These are phyloP conservation scores for Acronicta aceris DNA, from an alignment of 2,888 invertebrate genomes.

Conservation along the genomic window DNA sequence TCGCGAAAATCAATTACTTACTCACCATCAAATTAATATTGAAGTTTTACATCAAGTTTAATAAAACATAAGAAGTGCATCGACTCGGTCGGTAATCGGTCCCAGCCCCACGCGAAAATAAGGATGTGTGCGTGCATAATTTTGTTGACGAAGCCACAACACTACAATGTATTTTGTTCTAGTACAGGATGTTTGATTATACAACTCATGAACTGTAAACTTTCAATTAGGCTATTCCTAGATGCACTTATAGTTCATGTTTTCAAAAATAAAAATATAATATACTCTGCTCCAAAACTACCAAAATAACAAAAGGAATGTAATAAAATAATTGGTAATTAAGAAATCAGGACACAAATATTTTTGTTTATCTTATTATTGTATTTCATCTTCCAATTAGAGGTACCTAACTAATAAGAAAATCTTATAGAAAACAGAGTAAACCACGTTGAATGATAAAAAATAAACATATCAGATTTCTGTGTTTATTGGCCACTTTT, in stretches of 20 bases:
- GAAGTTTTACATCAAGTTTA: no score
- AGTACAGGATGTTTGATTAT: constrained; percentile 63
- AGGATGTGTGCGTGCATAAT: constrained; percentile 16
- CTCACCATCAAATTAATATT: no score
- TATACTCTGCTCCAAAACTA: background rate
- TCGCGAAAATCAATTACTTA: no score
- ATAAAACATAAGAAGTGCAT: no score
- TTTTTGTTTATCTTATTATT: background rate
- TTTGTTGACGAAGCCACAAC: constrained; percentile 34
- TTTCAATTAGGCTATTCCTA: constrained; percentile 56
- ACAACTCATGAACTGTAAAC: constrained; percentile 60
- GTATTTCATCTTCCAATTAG: background rate
- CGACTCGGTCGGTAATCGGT: no score
- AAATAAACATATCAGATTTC: background rate
- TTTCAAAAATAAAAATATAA: constrained; percentile 11
- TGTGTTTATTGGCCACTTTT: background rate
- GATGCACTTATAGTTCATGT: constrained; percentile 29
- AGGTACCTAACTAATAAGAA: background rate
- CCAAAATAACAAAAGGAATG: background rate
- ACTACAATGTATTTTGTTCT: constrained; percentile 57
- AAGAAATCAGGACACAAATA: background rate
- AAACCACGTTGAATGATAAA: constrained; percentile 7
- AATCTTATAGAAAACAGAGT: background rate
- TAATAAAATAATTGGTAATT: background rate
- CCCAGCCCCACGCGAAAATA: constrained; percentile 1